Percentiles rank a stretch among this genome's conserved stretches.
phyloP scores from a whole-genome alignment of 1,140 invertebrate genomes.

The Drosophila yakuba region DNA sequence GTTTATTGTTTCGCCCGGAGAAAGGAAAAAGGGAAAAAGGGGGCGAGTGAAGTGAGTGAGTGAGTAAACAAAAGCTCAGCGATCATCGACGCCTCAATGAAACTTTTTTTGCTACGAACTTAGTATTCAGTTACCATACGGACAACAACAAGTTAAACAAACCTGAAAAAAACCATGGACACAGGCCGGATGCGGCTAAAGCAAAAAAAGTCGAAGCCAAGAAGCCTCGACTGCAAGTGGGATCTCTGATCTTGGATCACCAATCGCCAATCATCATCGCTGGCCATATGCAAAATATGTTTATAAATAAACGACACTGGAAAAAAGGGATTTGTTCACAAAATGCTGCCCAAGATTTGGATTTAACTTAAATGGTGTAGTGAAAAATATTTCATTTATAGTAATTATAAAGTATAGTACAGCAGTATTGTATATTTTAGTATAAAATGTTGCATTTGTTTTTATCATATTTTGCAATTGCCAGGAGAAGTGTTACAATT shows the following conservation, averaged over 20 bases:
- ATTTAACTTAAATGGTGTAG: too few species aligned
- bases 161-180: conserved; percentile 9
- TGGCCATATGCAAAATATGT: conserved; percentile 50
- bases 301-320: conserved; percentile 64
- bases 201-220: conserved; percentile 13
- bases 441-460: too few species aligned
- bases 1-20: conserved; percentile 55
- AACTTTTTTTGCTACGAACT: conserved; percentile 55
- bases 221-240: conserved; percentile 25
- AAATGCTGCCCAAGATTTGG: neutral
- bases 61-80: conserved; percentile 73
- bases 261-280: conserved; percentile 36
- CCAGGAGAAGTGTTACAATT: neutral
- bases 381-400: too few species aligned
- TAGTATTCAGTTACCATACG: conserved; percentile 79
- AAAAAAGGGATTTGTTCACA: neutral
- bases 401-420: too few species aligned
- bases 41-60: conserved; percentile 7
- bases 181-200: conserved; percentile 48
- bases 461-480: neutral
- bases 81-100: conserved; percentile 69
- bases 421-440: too few species aligned
- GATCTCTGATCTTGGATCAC: conserved; percentile 16
- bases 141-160: conserved; percentile 30
- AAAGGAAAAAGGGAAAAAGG: conserved; percentile 21